phyloP scores from a whole-genome alignment of 2,113 vertebrate genomes.

The Hypanus sabinus region DNA sequence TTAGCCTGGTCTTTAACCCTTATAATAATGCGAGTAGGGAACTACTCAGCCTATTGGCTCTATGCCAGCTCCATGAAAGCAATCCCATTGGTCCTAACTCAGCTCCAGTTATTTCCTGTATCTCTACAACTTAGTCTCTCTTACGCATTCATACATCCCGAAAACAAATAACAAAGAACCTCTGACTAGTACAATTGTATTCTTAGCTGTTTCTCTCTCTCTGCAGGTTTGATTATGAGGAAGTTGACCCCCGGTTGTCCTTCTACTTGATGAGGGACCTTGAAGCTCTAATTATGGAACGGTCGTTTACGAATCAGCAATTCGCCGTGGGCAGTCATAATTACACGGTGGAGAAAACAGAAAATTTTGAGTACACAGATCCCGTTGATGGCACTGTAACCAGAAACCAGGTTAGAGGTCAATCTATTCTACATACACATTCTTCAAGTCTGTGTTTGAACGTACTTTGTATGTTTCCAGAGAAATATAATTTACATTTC shows the following conservation, averaged over 20 bases:
- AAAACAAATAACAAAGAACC: neutral
- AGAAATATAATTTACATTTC: too few species aligned
- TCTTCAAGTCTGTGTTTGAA: neutral
- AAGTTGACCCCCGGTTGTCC: slow-evolving; percentile 76
- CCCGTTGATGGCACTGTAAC: slow-evolving; percentile 91
- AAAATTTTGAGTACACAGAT: slow-evolving; percentile 93
- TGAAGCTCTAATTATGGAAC: slow-evolving; percentile 80
- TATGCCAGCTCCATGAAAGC: too few species aligned
- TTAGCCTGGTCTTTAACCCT: neutral
- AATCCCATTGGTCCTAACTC: too few species aligned
- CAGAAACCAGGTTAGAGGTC: slow-evolving; percentile 81
- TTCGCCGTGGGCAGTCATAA: slow-evolving; percentile 85
- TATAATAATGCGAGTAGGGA: too few species aligned
- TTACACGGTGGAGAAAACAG: slow-evolving; percentile 83
- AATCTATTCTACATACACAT: neutral
- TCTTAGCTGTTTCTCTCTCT: neutral
- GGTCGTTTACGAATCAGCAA: slow-evolving; percentile 84
- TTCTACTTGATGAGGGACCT: slow-evolving; percentile 91
- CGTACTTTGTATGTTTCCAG: too few species aligned
- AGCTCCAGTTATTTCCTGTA: too few species aligned
- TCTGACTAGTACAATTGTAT: neutral
- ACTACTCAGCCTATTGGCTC: too few species aligned
- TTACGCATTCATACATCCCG: neutral
- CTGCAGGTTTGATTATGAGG: slow-evolving; percentile 93
- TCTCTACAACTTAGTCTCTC: too few species aligned